Evolutionary conservation across 2,113 vertebrate species (phyloP).

Genomic region (Actenoides hombroni): DNA sequence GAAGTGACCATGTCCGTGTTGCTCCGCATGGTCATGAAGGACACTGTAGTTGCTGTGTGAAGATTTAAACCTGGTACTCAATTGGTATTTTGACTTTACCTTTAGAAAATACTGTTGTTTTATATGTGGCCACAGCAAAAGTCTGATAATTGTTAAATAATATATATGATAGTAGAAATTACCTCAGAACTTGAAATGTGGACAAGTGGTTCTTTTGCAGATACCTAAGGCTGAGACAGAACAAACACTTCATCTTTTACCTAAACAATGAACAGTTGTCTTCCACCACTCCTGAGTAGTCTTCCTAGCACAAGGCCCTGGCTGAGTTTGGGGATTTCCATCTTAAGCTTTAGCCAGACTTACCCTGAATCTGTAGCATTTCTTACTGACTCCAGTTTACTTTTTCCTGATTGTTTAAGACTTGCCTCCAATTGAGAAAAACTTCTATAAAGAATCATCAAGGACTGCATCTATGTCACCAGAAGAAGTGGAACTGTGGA

Average conservation of each 20-base stretch:
- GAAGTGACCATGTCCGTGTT: not conserved
- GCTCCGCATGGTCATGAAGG: not conserved
- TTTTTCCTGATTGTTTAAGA: conserved; percentile 67
- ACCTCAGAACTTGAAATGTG: not conserved
- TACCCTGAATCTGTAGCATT: not conserved
- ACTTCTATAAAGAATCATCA: conserved; percentile 86
- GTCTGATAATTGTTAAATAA: not conserved
- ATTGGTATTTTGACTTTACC: not conserved
- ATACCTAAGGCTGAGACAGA: not conserved
- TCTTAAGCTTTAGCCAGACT: not conserved
- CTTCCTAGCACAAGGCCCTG: not conserved
- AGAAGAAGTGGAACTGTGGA: conserved; percentile 83
- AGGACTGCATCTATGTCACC: conserved; percentile 78
- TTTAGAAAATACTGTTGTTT: not conserved
- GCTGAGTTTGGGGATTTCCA: not conserved
- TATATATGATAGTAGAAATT: not conserved
- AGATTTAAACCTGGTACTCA: not conserved
- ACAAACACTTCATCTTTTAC: not conserved
- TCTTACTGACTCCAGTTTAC: not conserved
- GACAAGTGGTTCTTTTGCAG: not conserved
- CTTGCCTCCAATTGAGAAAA: conserved; percentile 87
- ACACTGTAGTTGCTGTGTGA: not conserved
- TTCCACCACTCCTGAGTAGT: not conserved
- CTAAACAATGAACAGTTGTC: not conserved
- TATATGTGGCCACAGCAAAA: not conserved